Evolutionary conservation across 2,113 vertebrate species (phyloP).

Genomic region (Proterorhinus semilunaris): DNA sequence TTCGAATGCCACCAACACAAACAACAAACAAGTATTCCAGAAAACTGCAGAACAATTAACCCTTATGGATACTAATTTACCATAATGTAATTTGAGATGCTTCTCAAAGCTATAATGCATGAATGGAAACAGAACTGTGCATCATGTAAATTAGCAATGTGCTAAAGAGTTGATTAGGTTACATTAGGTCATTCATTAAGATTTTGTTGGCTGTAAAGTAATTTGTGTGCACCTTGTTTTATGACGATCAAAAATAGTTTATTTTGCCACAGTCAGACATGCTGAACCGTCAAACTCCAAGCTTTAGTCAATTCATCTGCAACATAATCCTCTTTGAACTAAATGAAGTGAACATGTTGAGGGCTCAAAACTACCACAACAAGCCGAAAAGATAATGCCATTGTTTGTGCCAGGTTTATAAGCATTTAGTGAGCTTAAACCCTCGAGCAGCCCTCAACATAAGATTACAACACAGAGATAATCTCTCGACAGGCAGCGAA

Average conservation of each 20-base stretch:
- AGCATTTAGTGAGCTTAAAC: constrained; percentile 44
- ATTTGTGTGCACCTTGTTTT: no score
- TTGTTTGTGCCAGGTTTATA: constrained; percentile 57
- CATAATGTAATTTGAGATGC: no score
- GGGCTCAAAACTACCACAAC: constrained; percentile 40
- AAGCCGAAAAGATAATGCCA: constrained; percentile 42
- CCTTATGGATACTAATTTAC: no score
- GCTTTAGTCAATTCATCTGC: constrained; percentile 39
- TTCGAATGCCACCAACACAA: no score
- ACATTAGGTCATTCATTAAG: no score
- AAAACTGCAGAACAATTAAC: no score
- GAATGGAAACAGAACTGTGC: no score
- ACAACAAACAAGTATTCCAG: no score
- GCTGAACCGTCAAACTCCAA: constrained; percentile 14
- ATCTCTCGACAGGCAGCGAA: constrained; percentile 20
- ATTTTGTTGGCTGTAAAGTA: no score
- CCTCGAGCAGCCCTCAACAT: constrained; percentile 36
- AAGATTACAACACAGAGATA: constrained; percentile 38
- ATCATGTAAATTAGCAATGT: no score
- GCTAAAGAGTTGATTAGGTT: no score
- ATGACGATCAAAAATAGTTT: background rate
- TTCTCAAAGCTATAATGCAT: no score
- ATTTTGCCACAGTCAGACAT: constrained; percentile 14
- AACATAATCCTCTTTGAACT: constrained; percentile 62
- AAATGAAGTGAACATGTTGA: constrained; percentile 54